phyloP scores from a whole-genome alignment of 2,888 invertebrate genomes.

The Orthosia cruda region DNA sequence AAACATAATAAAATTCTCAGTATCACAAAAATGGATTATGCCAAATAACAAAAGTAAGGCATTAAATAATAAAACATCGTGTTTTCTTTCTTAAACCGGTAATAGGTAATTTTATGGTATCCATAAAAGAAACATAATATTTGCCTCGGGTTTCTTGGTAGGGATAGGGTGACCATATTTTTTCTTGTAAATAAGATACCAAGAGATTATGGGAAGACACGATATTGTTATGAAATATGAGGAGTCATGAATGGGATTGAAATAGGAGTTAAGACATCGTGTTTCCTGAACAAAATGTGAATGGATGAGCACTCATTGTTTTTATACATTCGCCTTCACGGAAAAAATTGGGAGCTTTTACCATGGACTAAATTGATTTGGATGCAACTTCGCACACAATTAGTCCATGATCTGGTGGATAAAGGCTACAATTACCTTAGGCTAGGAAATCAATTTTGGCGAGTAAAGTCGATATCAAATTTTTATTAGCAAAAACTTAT shows the following conservation, averaged over 20 bases:
- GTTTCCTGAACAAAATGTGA: background rate
- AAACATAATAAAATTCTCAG: constrained; percentile 1
- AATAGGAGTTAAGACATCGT: background rate
- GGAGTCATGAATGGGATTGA: background rate
- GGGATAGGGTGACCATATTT: constrained; percentile 34
- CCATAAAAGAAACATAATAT: constrained; percentile 58
- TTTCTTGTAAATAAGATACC: constrained; percentile 14
- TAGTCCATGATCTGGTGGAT: no score
- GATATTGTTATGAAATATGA: background rate
- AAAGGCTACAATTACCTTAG: no score
- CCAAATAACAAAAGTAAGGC: constrained; percentile 34
- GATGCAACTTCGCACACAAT: no score
- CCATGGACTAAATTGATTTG: no score
- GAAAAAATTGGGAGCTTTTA: background rate
- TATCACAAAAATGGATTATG: constrained; percentile 23
- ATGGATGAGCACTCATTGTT: background rate
- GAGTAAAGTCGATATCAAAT: no score
- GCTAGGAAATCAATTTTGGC: no score
- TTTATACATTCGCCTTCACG: background rate
- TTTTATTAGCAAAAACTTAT: no score
- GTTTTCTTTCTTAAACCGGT: constrained; percentile 37
- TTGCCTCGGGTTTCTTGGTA: constrained; percentile 41
- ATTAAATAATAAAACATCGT: constrained; percentile 44
- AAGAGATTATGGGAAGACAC: background rate
- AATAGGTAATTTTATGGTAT: constrained; percentile 51